Percentiles rank a stretch among this genome's conserved stretches.
These are phyloP conservation scores for Erebia epiphron DNA, from an alignment of 2,888 invertebrate species.

Conservation along the genomic window DNA sequence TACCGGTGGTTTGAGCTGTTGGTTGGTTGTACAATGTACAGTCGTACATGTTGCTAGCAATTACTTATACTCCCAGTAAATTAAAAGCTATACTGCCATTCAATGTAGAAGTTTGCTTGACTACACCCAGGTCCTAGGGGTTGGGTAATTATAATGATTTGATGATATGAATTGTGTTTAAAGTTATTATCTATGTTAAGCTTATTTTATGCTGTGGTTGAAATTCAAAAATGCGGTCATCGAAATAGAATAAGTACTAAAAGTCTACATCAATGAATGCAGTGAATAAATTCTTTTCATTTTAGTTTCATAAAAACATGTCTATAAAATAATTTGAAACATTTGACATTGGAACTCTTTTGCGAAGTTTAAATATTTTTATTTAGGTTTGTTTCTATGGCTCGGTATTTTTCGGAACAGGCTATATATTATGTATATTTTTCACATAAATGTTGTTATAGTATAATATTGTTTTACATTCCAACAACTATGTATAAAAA, in stretches of 20 bases:
- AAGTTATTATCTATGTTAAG: conserved; percentile 24
- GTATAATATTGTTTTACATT: not conserved
- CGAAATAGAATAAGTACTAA: no score
- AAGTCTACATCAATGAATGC: no score
- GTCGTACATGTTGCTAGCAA: no score
- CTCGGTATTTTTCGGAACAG: not conserved
- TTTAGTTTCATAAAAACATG: not conserved
- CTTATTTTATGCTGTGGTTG: conserved; percentile 5
- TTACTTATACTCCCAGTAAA: no score
- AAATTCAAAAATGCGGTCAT: not conserved
- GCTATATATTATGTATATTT: not conserved
- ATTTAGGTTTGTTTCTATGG: not conserved
- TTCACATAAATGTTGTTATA: no score
- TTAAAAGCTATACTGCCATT: no score
- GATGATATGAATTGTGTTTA: conserved; percentile 18
- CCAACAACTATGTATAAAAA: no score
- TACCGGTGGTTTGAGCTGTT: no score
- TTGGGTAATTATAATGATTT: not conserved
- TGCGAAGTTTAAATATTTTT: not conserved
- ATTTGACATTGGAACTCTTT: not conserved
- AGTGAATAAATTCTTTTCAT: not conserved
- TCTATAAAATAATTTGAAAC: not conserved
- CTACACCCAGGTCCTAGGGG: not conserved
- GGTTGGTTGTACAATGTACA: no score
- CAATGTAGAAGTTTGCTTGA: no score